Base-by-base conservation (phyloP, 2,888 invertebrate species). In the Ceriagrion tenellum region DNA sequence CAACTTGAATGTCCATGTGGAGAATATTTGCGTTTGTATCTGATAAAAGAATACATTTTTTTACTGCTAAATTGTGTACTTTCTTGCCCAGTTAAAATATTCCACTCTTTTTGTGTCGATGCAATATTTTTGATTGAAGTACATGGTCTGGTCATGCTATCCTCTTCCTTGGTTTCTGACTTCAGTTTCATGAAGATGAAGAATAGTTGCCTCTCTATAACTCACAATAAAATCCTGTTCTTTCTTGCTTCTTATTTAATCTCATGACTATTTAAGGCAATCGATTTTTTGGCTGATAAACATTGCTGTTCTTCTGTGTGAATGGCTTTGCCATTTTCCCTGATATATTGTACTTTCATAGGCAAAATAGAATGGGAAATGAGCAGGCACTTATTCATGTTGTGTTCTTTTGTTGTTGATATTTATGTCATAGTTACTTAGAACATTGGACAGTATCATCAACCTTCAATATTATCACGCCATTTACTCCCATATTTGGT, bases 371-470 rank as follows among this genome's bases (percentile, higher is more conserved):
- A 91, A 93, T 40, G 69, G 93, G 69, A 63, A 91, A 93, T 47
- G 69, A 74, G 69, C 69, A 69, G 69, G 69, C 69, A 93, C 93
- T 93, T 93, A 93, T 93, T 93, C 93, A 69, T 93, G 69, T 93
- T 93, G 30, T 81, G 74, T 93, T 69, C 93, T 74, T 93, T 47
- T 93, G 40, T 47, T 93, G 63, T 63, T 69, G 47, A 47, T 35
- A 93, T 69, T 93, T 26, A 93, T 93, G 93, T 93, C 63, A 93
- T 59, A 91, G 47, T 69, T 93, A 74, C 35, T 63, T 74, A 93
- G 93, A 63, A 91, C 20, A 93, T 69, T 74, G 93, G 47, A 74
- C 69, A 74, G 93, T 93, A 93, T 74, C 47, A 93, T 93, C 93
- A 59, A 74, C 47, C 93, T 69, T 69, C 69, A n/a, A 81, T 69